phyloP scores from a whole-genome alignment of 2,797 vertebrate species.

The Xerus rutilus region DNA sequence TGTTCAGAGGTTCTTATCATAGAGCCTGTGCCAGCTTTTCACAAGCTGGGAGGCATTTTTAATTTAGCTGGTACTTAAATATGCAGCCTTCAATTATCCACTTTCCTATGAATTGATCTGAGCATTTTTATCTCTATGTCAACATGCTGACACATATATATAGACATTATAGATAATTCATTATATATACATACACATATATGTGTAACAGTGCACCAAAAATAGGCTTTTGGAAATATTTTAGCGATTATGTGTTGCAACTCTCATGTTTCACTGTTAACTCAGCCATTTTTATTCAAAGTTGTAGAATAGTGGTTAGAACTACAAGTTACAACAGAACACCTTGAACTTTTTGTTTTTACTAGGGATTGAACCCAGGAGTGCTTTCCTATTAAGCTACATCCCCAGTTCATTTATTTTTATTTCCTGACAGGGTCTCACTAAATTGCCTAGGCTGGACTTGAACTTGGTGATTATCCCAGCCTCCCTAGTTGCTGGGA shows the following conservation, averaged over 20 bases:
- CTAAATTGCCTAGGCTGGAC: too few species aligned
- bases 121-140: conserved; percentile 7
- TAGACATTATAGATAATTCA: neutral
- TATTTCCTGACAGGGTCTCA: too few species aligned
- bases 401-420: too few species aligned
- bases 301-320: neutral
- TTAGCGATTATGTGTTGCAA: neutral
- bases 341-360: neutral
- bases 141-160: neutral
- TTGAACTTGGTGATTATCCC: too few species aligned
- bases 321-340: neutral
- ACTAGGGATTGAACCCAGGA: too few species aligned
- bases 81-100: neutral
- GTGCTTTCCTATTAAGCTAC: too few species aligned
- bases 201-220: neutral
- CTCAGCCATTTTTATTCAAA: neutral
- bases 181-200: neutral
- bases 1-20: neutral
- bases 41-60: neutral
- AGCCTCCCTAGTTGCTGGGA: too few species aligned
- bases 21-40: neutral
- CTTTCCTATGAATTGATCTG: neutral
- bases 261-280: neutral
- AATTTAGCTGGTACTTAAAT: neutral
- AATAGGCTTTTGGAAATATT: neutral